Evolutionary conservation across 2,888 invertebrate genomes (phyloP).

Genomic region (Lasioglossum vierecki): DNA sequence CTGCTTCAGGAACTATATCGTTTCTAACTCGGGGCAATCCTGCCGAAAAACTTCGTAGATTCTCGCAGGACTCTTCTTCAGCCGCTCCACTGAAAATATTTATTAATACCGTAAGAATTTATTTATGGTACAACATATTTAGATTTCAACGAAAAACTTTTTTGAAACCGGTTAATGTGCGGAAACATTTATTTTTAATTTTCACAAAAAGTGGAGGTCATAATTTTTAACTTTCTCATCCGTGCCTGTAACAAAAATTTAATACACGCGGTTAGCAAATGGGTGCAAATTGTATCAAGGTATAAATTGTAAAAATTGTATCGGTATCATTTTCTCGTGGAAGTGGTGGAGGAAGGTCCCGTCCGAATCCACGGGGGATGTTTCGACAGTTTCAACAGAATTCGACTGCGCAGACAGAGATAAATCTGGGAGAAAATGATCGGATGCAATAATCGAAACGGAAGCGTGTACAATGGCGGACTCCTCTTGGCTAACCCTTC

Average conservation of each 20-base stretch:
- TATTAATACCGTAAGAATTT: too few relatives aligned
- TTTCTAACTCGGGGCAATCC: neutral
- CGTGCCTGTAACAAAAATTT: neutral
- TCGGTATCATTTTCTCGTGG: neutral
- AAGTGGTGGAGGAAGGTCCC: neutral
- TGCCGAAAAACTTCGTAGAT: neutral
- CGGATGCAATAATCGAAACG: neutral
- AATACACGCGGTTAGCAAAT: neutral
- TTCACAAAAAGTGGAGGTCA: neutral
- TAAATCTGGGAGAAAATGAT: neutral
- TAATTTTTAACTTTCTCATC: neutral
- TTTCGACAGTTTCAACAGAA: neutral
- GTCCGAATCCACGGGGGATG: neutral
- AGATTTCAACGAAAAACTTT: too few relatives aligned
- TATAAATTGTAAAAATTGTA: too few relatives aligned
- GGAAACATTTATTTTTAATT: neutral
- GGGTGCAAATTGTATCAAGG: too few relatives aligned
- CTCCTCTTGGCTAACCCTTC: neutral
- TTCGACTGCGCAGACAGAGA: neutral
- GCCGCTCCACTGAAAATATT: neutral
- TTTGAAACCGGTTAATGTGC: too few relatives aligned
- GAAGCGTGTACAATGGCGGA: neutral
- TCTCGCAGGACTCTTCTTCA: neutral
- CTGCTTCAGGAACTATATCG: slow-evolving; percentile 20
- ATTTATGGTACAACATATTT: too few relatives aligned